Conservation (phyloP, 2,888 invertebrate genomes). For the Dromius quadrimaculatus region DNA sequence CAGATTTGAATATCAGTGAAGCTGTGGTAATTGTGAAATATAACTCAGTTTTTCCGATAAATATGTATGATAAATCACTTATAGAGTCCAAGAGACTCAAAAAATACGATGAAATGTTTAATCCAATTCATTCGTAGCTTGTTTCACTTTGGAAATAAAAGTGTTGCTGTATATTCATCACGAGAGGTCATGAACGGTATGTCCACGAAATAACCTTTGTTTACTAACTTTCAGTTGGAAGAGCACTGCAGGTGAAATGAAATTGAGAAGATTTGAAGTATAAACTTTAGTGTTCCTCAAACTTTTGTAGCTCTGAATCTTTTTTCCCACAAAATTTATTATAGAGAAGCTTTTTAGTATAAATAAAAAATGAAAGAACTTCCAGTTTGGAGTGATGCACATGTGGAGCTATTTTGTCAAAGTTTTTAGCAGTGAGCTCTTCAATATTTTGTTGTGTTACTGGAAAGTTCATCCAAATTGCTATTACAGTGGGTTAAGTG, state of each 20-base stretch:
- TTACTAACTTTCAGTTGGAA: background rate
- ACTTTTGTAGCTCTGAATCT: background rate
- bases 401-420: too few species aligned
- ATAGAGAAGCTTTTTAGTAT: background rate
- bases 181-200: background rate
- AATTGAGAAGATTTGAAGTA: background rate
- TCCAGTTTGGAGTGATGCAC: background rate
- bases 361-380: constrained; percentile 6
- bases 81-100: too few species aligned
- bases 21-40: too few species aligned
- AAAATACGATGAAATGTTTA: too few species aligned
- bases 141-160: background rate
- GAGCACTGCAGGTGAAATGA: too few species aligned
- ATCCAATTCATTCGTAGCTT: background rate
- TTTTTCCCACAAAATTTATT: background rate
- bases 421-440: too few species aligned
- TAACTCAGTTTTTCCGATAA: too few species aligned
- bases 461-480: too few species aligned
- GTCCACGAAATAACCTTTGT: background rate
- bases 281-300: constrained; percentile 7
- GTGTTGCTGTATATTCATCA: background rate
- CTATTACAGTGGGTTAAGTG: too few species aligned
- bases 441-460: too few species aligned
- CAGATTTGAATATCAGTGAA: too few species aligned
- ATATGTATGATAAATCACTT: too few species aligned